Conservation (phyloP, 2,888 invertebrate species). For the Ophioninae sp. region DNA sequence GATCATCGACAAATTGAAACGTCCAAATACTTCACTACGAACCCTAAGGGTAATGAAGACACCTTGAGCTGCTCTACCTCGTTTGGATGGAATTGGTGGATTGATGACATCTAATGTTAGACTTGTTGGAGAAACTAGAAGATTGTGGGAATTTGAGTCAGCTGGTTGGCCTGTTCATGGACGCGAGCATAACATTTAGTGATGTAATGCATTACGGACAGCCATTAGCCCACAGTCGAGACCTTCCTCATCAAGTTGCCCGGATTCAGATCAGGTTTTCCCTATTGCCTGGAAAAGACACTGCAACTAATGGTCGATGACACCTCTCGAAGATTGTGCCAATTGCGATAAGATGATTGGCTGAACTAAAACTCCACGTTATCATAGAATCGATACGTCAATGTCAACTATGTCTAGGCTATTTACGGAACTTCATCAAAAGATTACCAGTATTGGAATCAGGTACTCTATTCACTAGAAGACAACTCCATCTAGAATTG, state of each 20-base stretch:
- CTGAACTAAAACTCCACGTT: neutral
- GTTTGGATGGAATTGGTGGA: constrained; percentile 39
- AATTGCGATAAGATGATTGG: neutral
- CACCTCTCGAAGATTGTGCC: neutral
- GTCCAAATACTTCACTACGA: constrained; percentile 70
- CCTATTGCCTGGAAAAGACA: neutral
- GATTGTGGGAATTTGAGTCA: neutral
- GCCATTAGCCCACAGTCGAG: neutral
- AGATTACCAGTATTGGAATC: neutral
- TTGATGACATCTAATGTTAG: neutral
- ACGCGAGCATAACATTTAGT: neutral
- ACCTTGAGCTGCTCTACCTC: constrained; percentile 7
- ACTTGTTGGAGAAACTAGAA: neutral
- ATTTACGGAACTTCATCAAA: neutral
- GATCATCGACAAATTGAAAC: constrained; percentile 78
- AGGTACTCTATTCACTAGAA: neutral
- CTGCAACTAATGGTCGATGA: neutral
- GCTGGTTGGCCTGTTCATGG: neutral
- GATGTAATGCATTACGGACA: neutral
- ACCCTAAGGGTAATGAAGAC: constrained; percentile 69
- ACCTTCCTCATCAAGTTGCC: neutral
- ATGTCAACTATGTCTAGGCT: neutral
- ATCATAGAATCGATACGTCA: neutral
- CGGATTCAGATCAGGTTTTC: neutral
- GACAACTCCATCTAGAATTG: neutral